phyloP scores from a whole-genome alignment of 2,888 invertebrate genomes.

The Lysandra coridon region DNA sequence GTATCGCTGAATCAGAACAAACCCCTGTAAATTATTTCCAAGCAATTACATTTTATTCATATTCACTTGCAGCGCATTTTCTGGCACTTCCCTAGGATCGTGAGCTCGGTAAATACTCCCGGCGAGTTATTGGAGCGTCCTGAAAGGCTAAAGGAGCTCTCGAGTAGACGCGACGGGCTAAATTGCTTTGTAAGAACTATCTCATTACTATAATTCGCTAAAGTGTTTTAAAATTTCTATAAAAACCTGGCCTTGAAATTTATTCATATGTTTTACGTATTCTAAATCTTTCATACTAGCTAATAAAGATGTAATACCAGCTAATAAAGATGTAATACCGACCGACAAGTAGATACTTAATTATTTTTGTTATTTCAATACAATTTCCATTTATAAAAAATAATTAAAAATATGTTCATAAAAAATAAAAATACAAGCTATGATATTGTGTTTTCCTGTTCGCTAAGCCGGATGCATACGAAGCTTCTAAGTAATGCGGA shows the following conservation, averaged over 20 bases:
- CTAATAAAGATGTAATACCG: no score
- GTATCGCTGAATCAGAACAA: not conserved
- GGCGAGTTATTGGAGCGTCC: conserved; percentile 8
- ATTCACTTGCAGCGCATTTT: conserved; percentile 14
- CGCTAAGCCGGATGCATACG: no score
- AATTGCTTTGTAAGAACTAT: conserved; percentile 16
- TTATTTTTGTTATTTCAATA: no score
- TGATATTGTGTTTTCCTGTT: no score
- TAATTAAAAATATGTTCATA: no score
- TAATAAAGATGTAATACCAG: no score
- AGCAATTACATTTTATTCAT: not conserved
- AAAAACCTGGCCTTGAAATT: not conserved
- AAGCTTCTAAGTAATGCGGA: no score
- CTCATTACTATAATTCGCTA: conserved; percentile 3
- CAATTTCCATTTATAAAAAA: no score
- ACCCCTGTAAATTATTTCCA: not conserved
- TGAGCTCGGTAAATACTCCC: conserved; percentile 9
- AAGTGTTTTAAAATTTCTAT: not conserved
- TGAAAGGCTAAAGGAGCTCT: conserved; percentile 8
- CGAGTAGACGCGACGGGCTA: conserved; percentile 9
- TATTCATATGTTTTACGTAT: not conserved
- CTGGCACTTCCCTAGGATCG: not conserved
- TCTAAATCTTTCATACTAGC: no score
- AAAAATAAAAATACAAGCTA: no score
- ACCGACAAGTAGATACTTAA: no score